Conservation (phyloP, 2,888 invertebrate species). For the Scrobipalpa atriplicella region DNA sequence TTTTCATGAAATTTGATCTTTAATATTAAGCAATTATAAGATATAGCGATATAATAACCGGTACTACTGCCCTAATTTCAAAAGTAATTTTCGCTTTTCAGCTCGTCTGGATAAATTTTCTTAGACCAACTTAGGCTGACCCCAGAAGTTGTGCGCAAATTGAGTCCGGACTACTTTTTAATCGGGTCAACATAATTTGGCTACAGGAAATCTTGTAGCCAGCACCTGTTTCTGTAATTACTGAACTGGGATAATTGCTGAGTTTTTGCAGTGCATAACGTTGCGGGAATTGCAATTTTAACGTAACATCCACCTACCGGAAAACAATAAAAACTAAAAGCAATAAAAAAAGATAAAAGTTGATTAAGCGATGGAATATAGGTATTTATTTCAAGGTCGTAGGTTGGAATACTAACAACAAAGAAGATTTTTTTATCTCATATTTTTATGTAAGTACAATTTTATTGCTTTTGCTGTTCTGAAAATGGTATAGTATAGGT, state of each 20-base stretch:
- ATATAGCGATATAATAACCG: background rate
- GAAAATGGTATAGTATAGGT: too few relatives aligned
- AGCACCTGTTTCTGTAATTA: slow-evolving; percentile 17
- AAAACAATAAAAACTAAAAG: too few relatives aligned
- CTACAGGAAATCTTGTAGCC: background rate
- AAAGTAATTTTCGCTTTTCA: slow-evolving; percentile 11
- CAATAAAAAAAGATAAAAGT: too few relatives aligned
- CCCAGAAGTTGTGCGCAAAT: background rate
- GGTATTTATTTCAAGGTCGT: too few relatives aligned
- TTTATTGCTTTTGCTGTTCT: too few relatives aligned
- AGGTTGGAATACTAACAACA: too few relatives aligned
- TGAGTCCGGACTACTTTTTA: background rate
- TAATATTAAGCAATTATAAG: background rate
- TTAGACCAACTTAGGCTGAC: background rate
- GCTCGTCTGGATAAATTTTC: background rate
- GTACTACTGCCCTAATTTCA: slow-evolving; percentile 7
- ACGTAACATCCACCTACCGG: background rate
- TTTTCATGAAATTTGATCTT: background rate
- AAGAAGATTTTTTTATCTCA: too few relatives aligned
- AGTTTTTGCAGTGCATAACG: background rate
- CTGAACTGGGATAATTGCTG: background rate
- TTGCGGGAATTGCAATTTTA: background rate
- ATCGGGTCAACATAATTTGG: slow-evolving; percentile 9
- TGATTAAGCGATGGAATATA: too few relatives aligned
- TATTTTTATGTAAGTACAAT: too few relatives aligned